Conservation (phyloP, 2,113 vertebrate species). For the Noturus placidus region DNA sequence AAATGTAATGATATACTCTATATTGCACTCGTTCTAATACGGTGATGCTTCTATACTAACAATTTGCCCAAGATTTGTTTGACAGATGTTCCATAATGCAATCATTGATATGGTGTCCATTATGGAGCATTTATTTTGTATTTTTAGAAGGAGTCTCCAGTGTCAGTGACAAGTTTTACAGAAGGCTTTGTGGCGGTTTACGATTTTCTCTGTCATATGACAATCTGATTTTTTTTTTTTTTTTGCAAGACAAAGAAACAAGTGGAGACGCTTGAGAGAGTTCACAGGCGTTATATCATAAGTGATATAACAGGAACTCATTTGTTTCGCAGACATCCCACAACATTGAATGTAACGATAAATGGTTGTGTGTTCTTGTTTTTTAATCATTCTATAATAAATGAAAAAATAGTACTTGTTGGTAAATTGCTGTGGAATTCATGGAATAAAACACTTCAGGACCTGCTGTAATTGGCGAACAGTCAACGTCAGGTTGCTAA, state of each 20-base stretch:
- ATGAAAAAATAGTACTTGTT: background rate
- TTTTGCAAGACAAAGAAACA: background rate
- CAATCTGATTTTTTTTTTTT: background rate
- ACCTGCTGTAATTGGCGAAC: background rate
- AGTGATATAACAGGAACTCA: background rate
- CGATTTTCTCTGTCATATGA: background rate
- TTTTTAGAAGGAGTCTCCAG: background rate
- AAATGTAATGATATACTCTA: background rate
- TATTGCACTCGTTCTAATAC: background rate
- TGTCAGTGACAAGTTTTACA: background rate
- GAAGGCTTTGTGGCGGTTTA: background rate
- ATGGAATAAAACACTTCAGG: background rate
- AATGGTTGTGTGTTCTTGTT: too few species aligned
- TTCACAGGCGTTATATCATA: background rate
- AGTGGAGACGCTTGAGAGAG: background rate
- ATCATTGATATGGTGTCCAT: background rate
- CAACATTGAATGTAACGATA: background rate
- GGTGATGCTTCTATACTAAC: background rate
- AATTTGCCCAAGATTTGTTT: background rate
- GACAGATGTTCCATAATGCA: background rate
- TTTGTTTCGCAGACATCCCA: background rate
- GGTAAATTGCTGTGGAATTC: background rate
- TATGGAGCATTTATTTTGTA: background rate
- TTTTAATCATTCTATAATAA: background rate
- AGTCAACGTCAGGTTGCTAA: background rate